phyloP scores from a whole-genome alignment of 2,113 vertebrate species.

The Indicator indicator region DNA sequence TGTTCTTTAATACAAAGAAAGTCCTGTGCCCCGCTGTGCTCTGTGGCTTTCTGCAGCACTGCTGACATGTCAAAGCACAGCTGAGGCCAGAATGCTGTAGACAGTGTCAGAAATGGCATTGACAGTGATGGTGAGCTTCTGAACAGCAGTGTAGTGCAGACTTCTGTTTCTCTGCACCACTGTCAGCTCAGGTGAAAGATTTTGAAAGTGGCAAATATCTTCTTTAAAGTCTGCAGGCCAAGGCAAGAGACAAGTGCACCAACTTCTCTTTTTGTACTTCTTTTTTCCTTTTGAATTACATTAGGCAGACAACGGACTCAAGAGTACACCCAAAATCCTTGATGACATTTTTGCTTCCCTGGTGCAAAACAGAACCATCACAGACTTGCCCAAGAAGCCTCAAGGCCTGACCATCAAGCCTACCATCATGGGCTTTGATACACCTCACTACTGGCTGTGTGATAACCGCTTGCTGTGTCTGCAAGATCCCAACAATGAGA shows the following conservation, averaged over 20 bases:
- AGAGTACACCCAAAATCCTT: constrained; percentile 82
- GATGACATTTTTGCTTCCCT: constrained; percentile 86
- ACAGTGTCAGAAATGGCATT: neutral
- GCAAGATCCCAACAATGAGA: constrained; percentile 83
- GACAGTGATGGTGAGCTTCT: neutral
- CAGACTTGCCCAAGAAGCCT: constrained; percentile 73
- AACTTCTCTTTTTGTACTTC: neutral
- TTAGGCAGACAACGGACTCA: constrained; percentile 80
- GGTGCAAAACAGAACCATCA: constrained; percentile 78
- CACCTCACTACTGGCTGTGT: constrained; percentile 83
- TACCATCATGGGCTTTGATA: constrained; percentile 81
- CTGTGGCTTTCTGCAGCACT: neutral
- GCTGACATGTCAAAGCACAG: neutral
- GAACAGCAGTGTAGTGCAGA: neutral
- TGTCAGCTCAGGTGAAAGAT: neutral
- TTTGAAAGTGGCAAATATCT: neutral
- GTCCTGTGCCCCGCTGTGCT: neutral
- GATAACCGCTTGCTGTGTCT: constrained; percentile 82
- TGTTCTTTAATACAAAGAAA: neutral
- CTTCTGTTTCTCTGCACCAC: neutral
- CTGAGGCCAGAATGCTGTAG: neutral
- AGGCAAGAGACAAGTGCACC: neutral
- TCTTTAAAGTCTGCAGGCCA: neutral
- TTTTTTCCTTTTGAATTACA: neutral
- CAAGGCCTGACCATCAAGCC: constrained; percentile 78